Evolutionary conservation across 2,797 vertebrate species (phyloP).

Genomic region (Paramormyrops hopkinsi): DNA sequence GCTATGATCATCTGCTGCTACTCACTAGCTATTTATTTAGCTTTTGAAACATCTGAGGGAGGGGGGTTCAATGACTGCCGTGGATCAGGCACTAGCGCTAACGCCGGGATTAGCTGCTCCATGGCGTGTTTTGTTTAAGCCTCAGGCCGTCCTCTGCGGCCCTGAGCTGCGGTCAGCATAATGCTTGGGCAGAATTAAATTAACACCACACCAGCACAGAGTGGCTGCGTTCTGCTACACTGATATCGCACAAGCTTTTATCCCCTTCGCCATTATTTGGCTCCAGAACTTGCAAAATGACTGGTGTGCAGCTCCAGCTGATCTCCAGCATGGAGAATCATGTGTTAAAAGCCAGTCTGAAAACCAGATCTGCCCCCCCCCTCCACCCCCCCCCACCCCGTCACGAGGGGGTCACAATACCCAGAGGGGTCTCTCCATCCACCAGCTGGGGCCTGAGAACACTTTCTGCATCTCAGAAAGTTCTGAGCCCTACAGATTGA

Average conservation of each 20-base stretch:
- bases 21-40: not conserved
- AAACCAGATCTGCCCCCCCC: slow-evolving; percentile 29
- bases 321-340: slow-evolving; percentile 37
- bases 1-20: not conserved
- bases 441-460: slow-evolving; percentile 51
- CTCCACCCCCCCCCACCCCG: not conserved
- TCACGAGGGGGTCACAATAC: slow-evolving; percentile 42
- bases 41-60: not conserved
- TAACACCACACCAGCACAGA: not conserved
- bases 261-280: not conserved
- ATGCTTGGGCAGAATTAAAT: not conserved
- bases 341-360: not conserved
- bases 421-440: slow-evolving; percentile 46
- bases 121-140: not conserved
- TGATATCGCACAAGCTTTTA: not conserved
- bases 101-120: not conserved
- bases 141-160: not conserved
- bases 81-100: not conserved
- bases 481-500: slow-evolving; percentile 35
- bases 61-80: not conserved
- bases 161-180: not conserved
- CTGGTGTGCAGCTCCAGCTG: slow-evolving; percentile 47
- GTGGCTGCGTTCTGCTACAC: not conserved
- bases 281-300: not conserved
- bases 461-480: not conserved